Conservation (phyloP, 2,888 invertebrate species). For the Eubasilissa splendida region DNA sequence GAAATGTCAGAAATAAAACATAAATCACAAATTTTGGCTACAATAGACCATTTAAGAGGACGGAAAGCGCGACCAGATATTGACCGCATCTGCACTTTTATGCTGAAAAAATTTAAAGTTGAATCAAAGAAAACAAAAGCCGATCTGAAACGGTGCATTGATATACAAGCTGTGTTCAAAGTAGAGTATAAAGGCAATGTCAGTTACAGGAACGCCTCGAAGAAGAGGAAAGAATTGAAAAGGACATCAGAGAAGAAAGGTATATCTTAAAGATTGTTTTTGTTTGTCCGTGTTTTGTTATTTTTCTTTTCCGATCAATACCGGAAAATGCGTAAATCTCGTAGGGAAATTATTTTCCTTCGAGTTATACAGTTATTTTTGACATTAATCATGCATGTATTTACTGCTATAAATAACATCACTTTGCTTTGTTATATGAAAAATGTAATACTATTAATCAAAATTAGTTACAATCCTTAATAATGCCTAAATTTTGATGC, state of each 20-base stretch:
- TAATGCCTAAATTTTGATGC: too few relatives aligned
- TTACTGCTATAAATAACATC: too few relatives aligned
- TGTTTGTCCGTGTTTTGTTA: too few relatives aligned
- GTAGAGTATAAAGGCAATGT: constrained; percentile 91
- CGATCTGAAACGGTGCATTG: constrained; percentile 83
- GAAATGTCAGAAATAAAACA: constrained; percentile 76
- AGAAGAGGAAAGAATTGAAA: constrained; percentile 71
- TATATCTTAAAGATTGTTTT: not conserved
- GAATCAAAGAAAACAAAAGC: constrained; percentile 79
- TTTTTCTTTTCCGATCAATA: too few relatives aligned
- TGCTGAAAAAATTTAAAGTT: constrained; percentile 82
- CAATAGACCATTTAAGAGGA: constrained; percentile 87
- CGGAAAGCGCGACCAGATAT: constrained; percentile 90
- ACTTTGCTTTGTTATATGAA: too few relatives aligned
- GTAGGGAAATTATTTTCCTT: too few relatives aligned
- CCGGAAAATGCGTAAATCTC: too few relatives aligned
- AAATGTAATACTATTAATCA: too few relatives aligned
- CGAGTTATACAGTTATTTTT: too few relatives aligned
- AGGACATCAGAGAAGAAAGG: constrained; percentile 5
- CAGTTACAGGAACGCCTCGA: constrained; percentile 87
- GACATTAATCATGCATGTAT: too few relatives aligned
- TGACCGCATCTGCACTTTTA: constrained; percentile 86
- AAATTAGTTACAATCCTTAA: too few relatives aligned
- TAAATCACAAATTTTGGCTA: constrained; percentile 85
- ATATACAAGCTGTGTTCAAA: constrained; percentile 83